Percentiles rank a stretch among this genome's conserved stretches.
These are phyloP conservation scores for Stratiomys singularior DNA, from an alignment of 2,888 invertebrate genomes.

Conservation along the genomic window DNA sequence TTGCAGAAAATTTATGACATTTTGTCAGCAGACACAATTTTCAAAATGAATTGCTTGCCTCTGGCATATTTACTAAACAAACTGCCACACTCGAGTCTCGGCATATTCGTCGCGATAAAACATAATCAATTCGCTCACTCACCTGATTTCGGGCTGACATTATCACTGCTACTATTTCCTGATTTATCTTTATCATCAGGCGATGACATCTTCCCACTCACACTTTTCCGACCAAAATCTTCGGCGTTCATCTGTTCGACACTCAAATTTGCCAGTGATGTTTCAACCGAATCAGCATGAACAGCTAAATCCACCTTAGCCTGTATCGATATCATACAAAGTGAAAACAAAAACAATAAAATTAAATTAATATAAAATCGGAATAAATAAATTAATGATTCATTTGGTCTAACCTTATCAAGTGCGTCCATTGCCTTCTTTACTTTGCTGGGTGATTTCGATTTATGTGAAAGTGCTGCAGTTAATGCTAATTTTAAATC, in stretches of 20 bases:
- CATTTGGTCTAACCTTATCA: conserved; percentile 51
- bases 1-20: too few species aligned
- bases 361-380: background rate
- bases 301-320: conserved; percentile 63
- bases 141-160: conserved; percentile 45
- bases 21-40: too few species aligned
- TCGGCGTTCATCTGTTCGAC: conserved; percentile 35
- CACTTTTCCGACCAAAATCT: conserved; percentile 22
- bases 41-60: too few species aligned
- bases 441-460: conserved; percentile 50
- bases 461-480: conserved; percentile 52
- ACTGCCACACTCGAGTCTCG: too few species aligned
- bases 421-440: conserved; percentile 54
- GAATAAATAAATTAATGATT: conserved; percentile 16
- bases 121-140: background rate
- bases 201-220: conserved; percentile 35
- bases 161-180: conserved; percentile 29
- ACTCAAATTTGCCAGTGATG: conserved; percentile 61
- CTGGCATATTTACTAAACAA: too few species aligned
- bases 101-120: too few species aligned
- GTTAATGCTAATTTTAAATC: conserved; percentile 55
- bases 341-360: background rate
- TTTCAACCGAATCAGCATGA: conserved; percentile 62
- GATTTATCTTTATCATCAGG: conserved; percentile 33
- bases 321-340: conserved; percentile 52